A percentile compares a stretch with the other conserved stretches of the same genome.
phyloP scores from a whole-genome alignment of 2,888 invertebrate genomes.

The Micropterix aruncella region DNA sequence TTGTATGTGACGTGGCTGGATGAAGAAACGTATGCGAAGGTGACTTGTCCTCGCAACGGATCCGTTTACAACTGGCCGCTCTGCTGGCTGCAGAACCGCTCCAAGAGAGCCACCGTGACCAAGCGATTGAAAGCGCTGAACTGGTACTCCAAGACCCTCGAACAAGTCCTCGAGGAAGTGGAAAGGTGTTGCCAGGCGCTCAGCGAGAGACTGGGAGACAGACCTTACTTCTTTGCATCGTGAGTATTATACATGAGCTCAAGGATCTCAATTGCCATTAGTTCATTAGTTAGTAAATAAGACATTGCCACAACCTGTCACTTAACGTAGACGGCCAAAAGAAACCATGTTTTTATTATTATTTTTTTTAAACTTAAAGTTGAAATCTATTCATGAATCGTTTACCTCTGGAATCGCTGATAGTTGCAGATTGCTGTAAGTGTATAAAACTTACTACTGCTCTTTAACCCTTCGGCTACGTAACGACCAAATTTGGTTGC shows the following conservation, averaged over 20 bases:
- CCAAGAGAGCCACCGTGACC: constrained; percentile 54
- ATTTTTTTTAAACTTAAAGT: too few species aligned
- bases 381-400: too few species aligned
- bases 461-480: too few species aligned
- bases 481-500: too few species aligned
- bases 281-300: too few species aligned
- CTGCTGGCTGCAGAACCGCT: constrained; percentile 64
- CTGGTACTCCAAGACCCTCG: constrained; percentile 68
- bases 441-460: too few species aligned
- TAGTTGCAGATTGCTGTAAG: too few species aligned
- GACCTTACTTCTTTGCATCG: constrained; percentile 73
- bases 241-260: constrained; percentile 33
- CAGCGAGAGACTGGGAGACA: constrained; percentile 67
- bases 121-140: constrained; percentile 63
- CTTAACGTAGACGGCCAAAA: too few species aligned
- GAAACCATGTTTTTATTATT: too few species aligned
- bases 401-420: too few species aligned
- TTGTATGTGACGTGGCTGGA: constrained; percentile 82
- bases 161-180: constrained; percentile 65
- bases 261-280: too few species aligned
- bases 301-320: too few species aligned
- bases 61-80: constrained; percentile 91
- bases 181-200: constrained; percentile 80
- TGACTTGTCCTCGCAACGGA: constrained; percentile 75
- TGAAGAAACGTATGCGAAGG: constrained; percentile 59